Evolutionary conservation across 1,140 invertebrate species (phyloP), one percentile per base, ranked within the genome.

Genomic region (Eumaeus atala): DNA sequence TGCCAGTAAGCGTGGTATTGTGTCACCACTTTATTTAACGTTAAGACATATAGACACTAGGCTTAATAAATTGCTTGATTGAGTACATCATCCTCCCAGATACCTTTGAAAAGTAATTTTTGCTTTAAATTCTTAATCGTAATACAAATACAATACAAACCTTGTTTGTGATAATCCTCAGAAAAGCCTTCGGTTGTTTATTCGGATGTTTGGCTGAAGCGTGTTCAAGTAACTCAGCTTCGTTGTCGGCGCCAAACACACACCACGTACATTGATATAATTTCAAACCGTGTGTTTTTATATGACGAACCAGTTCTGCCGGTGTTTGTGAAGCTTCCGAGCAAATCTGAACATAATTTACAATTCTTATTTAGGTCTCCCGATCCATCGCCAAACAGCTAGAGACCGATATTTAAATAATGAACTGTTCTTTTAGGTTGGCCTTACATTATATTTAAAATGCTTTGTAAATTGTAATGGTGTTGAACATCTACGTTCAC

Each of bases 151-250:
- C 17, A 49, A 35, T 3, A 55, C n/a, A 44, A 61, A 84, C 81
- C 66, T 80, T 82, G 47, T 67, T 75, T 0, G 72, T 77, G 18
- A 80, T 79, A 21, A 77, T 67, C 54, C 81, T 66, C 9, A 86
- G 37, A 37, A 84, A 87, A 0, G 82, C 74, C 35, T 79, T 73
- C 0, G 88, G 90, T 16, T 85, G 83, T 36, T 89, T 89, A 1
- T 89, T 78, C 0, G 89, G 84, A 62, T 93, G 92, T 16, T 88
- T 88, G 7, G 89, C 82, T 0, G 87, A 72, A 0, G 91, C 74
- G 66, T 93, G 92, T 5, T 87, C 82, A 44, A 92, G 86, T 42
- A 92, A 87, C 1, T 90, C 88, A 5, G 87, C 73, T 40, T 90
- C 89, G 28, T 58, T 70, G 34, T 84, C 77, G 0, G 78, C 76